Base-by-base conservation (phyloP, 2,113 vertebrate species). In the Malurus cyaneus region DNA sequence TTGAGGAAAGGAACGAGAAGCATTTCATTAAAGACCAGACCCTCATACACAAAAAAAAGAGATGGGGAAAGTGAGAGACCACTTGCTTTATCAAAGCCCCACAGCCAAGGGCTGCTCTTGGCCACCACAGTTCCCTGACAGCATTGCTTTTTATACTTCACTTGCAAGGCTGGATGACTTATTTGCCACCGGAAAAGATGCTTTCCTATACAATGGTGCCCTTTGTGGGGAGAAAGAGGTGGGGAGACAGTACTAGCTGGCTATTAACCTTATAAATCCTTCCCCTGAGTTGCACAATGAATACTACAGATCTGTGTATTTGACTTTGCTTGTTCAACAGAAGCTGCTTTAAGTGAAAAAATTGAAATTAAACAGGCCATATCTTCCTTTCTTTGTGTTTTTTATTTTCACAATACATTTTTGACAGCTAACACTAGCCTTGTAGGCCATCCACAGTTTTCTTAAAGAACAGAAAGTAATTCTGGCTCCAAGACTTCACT, bases 241-340 rank as follows among this genome's bases (percentile, higher is more conserved):
- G 41, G 62, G 8, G 73, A 88, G 57, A 89, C 86, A 86, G 59
- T 46, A 32, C 36, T 76, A 72, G 80, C 50, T 79, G 77, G 44
- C 50, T 52, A 73, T 89, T 88, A 93, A 86, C 83, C 25, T 64
- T 74, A 85, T 61, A 84, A 93, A 93, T 66, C 85, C 89, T 91
- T 84, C n/a, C 53, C 49, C 53, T 13, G 54, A 72, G n/a, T 31
- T 71, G 79, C 41, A 81, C 60, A 72, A 80, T 12, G 36, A 88
- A 76, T 54, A 44, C 18, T 56, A 72, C 4, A 56, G 5, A 1
- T 65, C 88, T 72, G 20, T 19, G 69, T 56, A 66, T 87, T 64
- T 92, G 60, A 91, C 59, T 92, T 91, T 31, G 52, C 53, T 71
- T 79, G 32, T 79, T 60, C 60, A 79, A 5, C 8, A 93, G 46